Evolutionary conservation across 2,113 vertebrate species (phyloP).

Genomic region (Tyrannus savana): DNA sequence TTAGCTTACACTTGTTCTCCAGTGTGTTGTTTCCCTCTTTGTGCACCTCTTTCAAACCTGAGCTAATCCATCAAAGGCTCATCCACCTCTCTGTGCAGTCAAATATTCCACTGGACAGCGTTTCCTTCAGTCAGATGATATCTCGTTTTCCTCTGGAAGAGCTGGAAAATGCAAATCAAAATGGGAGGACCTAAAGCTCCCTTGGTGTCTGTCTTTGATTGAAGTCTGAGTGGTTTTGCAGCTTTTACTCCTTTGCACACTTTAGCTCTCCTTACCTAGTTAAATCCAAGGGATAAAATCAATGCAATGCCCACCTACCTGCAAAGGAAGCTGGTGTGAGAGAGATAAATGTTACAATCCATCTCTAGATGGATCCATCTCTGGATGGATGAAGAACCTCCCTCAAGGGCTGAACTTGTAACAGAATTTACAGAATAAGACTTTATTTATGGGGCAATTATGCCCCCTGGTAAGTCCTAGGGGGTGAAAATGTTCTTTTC

Average conservation of each 20-base stretch:
- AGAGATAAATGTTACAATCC: not conserved
- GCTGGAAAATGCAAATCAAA: not conserved
- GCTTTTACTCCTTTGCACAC: not conserved
- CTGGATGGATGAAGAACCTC: not conserved
- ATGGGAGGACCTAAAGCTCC: not conserved
- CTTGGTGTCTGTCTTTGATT: not conserved
- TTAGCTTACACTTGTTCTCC: not conserved
- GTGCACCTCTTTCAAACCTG: not conserved
- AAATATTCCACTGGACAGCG: not conserved
- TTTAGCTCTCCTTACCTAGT: not conserved
- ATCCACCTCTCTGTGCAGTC: not conserved
- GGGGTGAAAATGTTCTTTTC: not conserved
- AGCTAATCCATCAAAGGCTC: not conserved
- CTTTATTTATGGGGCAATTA: not conserved
- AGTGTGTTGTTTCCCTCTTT: not conserved
- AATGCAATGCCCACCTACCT: not conserved
- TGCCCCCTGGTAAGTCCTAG: not conserved
- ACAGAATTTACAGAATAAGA: not conserved
- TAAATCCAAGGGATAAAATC: not conserved
- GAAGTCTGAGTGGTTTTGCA: not conserved
- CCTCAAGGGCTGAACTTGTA: not conserved
- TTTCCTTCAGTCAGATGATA: not conserved
- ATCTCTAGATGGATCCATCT: not conserved
- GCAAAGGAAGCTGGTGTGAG: not conserved
- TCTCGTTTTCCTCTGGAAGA: not conserved